Base-by-base conservation (phyloP, 2,888 invertebrate genomes). In the Nemotelus pantherinus region DNA sequence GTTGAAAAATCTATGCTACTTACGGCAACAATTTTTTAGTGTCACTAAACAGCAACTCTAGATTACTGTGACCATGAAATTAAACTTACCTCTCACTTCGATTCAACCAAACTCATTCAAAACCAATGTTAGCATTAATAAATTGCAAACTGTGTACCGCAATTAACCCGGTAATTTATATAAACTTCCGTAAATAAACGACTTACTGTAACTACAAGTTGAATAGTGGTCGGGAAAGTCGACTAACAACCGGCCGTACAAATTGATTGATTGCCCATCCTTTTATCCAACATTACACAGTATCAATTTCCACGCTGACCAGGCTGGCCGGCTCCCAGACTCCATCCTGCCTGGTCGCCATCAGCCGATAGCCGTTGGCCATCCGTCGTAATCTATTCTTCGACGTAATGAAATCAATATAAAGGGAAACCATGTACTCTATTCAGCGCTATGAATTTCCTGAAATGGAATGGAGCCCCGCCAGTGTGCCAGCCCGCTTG, bases 231-330 rank as follows among this genome's bases (percentile, higher is more conserved):
- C 9, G 58, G 10, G 67, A 67, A 4, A n/a, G n/a, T 10, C 57
- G 57, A 9, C 71, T 71, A 71, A 57, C 50, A 67, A 57, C 44
- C 25, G 25, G 25, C 25, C 25, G 25, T 25, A 7, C 71, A 58
- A 72, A 58, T 72, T 72, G 72, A 72, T 72, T 72, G 72, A 72
- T 72, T 72, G 57, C 72, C 44, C 58, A 58, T 72, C 72, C 58
- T 72, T 72, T 58, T 58, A 72, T 72, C 58, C 57, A 72, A 47
- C 72, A 72, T 72, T 72, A 72, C 72, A 58, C 72, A 58, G 58
- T 72, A 72, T 72, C 72, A 72, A 72, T 72, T 72, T 72, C 57
- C 47, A 72, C 10, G 25, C 25, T 25, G 25, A 25, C 25, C 25
- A 25, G 25, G 25, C 25, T 25, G 25, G 25, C 25, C 25, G 25